A percentile compares a stretch with the other conserved stretches of the same genome.
Conservation (phyloP, 2,797 vertebrate genomes). For the Hapalemur alaotrensis region DNA sequence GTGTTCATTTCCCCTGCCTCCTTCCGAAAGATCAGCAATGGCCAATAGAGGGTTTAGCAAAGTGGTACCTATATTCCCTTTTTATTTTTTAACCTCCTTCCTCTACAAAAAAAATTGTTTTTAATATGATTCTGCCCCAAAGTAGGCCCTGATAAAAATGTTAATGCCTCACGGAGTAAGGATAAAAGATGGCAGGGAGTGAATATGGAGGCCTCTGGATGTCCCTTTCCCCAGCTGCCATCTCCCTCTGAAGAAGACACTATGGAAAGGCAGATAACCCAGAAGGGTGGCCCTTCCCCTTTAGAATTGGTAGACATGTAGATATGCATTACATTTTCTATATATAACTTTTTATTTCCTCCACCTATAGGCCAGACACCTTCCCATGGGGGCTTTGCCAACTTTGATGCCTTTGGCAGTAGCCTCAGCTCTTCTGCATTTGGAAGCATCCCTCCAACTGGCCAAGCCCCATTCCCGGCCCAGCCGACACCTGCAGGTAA, state of each 20-base stretch:
- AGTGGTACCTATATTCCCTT: neutral
- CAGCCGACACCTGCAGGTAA: constrained; percentile 69
- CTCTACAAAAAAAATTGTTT: neutral
- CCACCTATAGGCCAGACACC: constrained; percentile 68
- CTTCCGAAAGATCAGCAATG: neutral
- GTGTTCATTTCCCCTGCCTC: neutral
- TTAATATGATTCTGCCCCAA: neutral
- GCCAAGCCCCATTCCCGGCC: constrained; percentile 69
- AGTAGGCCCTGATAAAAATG: neutral
- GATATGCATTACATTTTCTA: neutral
- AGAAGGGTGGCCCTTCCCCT: neutral
- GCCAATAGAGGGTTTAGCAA: neutral
- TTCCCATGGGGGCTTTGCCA: constrained; percentile 74
- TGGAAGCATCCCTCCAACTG: constrained; percentile 60
- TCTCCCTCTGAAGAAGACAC: neutral
- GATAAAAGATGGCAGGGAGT: neutral
- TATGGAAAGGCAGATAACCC: neutral
- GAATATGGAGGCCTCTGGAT: neutral
- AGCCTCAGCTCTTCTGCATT: constrained; percentile 28
- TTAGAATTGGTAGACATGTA: neutral
- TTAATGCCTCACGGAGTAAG: neutral
- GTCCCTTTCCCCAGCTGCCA: neutral
- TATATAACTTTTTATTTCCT: neutral
- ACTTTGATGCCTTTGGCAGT: constrained; percentile 77
- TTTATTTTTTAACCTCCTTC: neutral